Evolutionary conservation across 2,797 vertebrate genomes (phyloP).

Genomic region (Tangara arthus): DNA sequence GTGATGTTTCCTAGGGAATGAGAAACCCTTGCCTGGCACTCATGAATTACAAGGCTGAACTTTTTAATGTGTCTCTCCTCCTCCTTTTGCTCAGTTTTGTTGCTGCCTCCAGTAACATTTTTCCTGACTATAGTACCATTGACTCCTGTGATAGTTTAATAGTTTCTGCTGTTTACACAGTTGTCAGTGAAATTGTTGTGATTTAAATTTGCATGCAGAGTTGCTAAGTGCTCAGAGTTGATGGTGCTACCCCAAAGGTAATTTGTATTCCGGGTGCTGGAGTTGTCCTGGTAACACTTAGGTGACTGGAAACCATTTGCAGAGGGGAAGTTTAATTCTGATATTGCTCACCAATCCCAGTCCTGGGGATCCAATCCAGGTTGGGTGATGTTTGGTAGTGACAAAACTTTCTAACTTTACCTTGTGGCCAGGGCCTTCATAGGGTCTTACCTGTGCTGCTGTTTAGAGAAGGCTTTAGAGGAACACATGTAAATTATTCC

Average conservation of each 20-base stretch:
- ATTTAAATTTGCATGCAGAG: slow-evolving; percentile 79
- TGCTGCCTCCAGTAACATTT: slow-evolving; percentile 70
- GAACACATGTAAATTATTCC: not conserved
- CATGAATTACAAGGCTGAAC: slow-evolving; percentile 64
- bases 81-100: slow-evolving; percentile 69
- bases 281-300: slow-evolving; percentile 91
- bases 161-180: slow-evolving; percentile 80
- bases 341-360: slow-evolving; percentile 72
- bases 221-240: slow-evolving; percentile 76
- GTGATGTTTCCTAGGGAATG: slow-evolving; percentile 67
- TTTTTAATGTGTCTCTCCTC: slow-evolving; percentile 65
- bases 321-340: slow-evolving; percentile 81
- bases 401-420: slow-evolving; percentile 51
- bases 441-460: not conserved
- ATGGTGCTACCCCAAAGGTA: slow-evolving; percentile 72
- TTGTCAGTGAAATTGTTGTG: slow-evolving; percentile 81
- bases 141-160: slow-evolving; percentile 78
- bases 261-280: slow-evolving; percentile 87
- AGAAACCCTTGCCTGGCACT: slow-evolving; percentile 23
- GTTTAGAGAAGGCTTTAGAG: not conserved
- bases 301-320: slow-evolving; percentile 88
- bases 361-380: not conserved
- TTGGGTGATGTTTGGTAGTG: slow-evolving; percentile 69
- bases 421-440: not conserved
- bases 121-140: slow-evolving; percentile 63